Base-by-base conservation (phyloP, 2,888 invertebrate genomes). In the Allacma fusca region DNA sequence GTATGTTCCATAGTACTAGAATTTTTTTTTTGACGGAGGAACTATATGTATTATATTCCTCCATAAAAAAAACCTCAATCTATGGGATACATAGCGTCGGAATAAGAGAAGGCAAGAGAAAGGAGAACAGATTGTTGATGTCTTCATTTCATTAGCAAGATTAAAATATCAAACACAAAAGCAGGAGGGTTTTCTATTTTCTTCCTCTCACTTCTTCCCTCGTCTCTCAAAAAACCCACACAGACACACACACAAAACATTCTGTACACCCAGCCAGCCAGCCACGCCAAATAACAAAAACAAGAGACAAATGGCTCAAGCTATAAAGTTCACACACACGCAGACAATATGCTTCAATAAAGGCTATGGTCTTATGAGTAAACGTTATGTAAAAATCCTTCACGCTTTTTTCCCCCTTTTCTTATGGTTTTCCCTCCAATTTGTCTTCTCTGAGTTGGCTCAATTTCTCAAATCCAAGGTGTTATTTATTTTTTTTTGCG, bases 111-210 rank as follows among this genome's bases (percentile, higher is more conserved):
- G 44, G 40, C 62, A 34, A 43, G 44, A 28, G 67, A 43, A 64
- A 62, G n/a, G 24, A 21, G 67, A 73, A 73, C 67, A 71, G 64
- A 57, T 59, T 67, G 72, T 23, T 65, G 77, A 72, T 57, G 72
- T 73, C 72, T 50, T 67, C 73, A 73, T 73, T 73, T 73, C 73
- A 73, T 73, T 73, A 73, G 73, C 43, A 62, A 73, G 50, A 64
- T 72, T 57, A 77, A 77, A 70, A 78, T 74, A 67, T 68, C 75
- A 50, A 78, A 70, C 44, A 59, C 67, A 64, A 57, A 68, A 26
- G 59, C 50, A 13, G 7, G 40, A 40, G 40, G 7, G 40, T 23
- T 40, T 64, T 29, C 67, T 65, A 21, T 1, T n/a, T 19, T 71
- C 43, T 44, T 19, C 23, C 57, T 71, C 29, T 57, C 23, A 44